These are phyloP conservation scores for Oligia latruncula DNA, from an alignment of 2,888 invertebrate species.

Conservation along the genomic window DNA sequence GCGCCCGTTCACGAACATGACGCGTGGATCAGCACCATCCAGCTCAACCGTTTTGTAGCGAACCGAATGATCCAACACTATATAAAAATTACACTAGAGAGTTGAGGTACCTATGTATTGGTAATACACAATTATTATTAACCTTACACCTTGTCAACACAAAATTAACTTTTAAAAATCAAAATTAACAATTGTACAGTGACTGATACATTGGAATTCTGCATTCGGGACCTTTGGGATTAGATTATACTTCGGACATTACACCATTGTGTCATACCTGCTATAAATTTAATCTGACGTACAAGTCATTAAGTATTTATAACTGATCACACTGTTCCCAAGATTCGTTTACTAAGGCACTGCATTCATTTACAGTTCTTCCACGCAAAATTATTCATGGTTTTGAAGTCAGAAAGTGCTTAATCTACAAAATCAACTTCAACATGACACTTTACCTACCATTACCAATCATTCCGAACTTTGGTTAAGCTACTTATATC, in stretches of 20 bases:
- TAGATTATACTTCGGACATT: neutral
- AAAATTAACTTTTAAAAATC: neutral
- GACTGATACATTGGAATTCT: neutral
- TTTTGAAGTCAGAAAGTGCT: neutral
- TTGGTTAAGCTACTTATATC: conserved; percentile 6
- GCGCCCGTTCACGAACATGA: no score
- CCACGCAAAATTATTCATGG: conserved; percentile 20
- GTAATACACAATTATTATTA: neutral
- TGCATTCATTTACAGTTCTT: neutral
- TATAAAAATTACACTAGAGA: neutral
- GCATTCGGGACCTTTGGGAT: neutral
- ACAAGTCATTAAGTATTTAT: conserved; percentile 15
- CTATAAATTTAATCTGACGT: conserved; percentile 23
- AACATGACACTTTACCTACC: neutral
- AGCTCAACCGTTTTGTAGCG: no score
- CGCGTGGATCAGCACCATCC: no score
- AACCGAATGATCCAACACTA: no score
- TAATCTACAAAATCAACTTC: neutral
- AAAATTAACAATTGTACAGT: no score
- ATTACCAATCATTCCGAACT: conserved; percentile 27
- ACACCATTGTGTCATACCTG: neutral
- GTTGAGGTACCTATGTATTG: neutral
- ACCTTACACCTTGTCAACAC: neutral
- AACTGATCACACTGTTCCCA: neutral
- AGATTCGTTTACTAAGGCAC: conserved; percentile 1